phyloP scores from a whole-genome alignment of 2,888 invertebrate species.

The Charanyca ferruginea region DNA sequence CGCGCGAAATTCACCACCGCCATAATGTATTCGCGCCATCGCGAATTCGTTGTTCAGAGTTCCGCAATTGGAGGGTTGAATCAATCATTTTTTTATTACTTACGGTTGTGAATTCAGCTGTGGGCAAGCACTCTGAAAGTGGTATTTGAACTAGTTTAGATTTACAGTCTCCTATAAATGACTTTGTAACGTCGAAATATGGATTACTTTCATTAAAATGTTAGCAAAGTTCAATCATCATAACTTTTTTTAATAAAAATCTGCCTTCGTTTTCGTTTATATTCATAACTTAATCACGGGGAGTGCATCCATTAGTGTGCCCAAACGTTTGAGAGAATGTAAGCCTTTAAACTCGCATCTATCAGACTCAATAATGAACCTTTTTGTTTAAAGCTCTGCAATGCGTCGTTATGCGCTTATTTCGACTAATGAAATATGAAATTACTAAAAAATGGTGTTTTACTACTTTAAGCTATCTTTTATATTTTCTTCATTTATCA shows the following conservation, averaged over 20 bases:
- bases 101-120: conserved; percentile 21
- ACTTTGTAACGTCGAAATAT: conserved; percentile 13
- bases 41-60: conserved; percentile 55
- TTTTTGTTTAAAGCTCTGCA: conserved; percentile 54
- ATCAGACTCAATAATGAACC: conserved; percentile 42
- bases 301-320: conserved; percentile 47
- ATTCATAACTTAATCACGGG: conserved; percentile 36
- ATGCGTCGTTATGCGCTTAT: conserved; percentile 49
- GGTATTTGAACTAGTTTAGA: conserved; percentile 16
- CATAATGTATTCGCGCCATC: conserved; percentile 52
- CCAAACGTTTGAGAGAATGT: conserved; percentile 30
- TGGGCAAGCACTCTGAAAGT: conserved; percentile 1
- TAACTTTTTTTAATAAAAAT: conserved; percentile 20
- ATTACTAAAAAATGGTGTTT: not conserved
- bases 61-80: conserved; percentile 38
- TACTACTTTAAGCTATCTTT: conserved; percentile 4
- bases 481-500: conserved; percentile 21
- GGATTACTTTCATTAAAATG: conserved; percentile 9
- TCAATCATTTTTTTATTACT: conserved; percentile 47
- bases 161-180: conserved; percentile 27
- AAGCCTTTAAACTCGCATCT: conserved; percentile 24
- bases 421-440: conserved; percentile 31
- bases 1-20: conserved; percentile 61
- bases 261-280: conserved; percentile 17
- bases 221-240: conserved; percentile 29